Conservation (phyloP, 2,888 invertebrate genomes). For the Pristionchus arcanus region DNA sequence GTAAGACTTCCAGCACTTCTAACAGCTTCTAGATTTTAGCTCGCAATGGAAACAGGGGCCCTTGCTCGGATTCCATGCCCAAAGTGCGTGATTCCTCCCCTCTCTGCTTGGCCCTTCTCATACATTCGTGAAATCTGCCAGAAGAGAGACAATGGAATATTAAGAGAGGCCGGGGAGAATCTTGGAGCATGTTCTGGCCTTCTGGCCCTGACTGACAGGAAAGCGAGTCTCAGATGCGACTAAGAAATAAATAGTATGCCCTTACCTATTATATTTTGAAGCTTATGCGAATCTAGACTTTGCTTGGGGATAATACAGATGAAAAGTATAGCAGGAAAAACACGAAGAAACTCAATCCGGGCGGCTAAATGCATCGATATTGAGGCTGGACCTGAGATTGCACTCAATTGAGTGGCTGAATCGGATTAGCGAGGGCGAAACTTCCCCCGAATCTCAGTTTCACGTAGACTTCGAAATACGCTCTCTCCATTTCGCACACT, state of each 20-base stretch:
- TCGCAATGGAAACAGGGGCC: no score
- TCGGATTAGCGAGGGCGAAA: not conserved
- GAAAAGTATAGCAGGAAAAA: not conserved
- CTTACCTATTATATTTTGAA: no score
- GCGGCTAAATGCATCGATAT: conserved; percentile 13
- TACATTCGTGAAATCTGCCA: conserved; percentile 45
- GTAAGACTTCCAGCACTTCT: no score
- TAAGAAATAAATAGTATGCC: not conserved
- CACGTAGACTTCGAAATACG: not conserved
- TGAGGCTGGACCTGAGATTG: conserved; percentile 33
- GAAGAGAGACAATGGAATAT: not conserved
- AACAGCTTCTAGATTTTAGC: no score
- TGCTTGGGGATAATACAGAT: not conserved
- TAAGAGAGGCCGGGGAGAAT: not conserved
- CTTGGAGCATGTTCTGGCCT: not conserved
- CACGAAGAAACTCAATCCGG: not conserved
- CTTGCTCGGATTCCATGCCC: conserved; percentile 4
- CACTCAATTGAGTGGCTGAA: not conserved
- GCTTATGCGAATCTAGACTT: not conserved
- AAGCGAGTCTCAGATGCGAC: not conserved
- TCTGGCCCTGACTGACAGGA: not conserved
- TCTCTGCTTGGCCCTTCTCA: not conserved
- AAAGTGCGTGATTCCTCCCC: conserved; percentile 29
- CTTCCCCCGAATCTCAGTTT: conserved; percentile 29
- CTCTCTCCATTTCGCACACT: no score